Conservation (phyloP, 1,140 invertebrate genomes). For the Archivesica marissinica region DNA sequence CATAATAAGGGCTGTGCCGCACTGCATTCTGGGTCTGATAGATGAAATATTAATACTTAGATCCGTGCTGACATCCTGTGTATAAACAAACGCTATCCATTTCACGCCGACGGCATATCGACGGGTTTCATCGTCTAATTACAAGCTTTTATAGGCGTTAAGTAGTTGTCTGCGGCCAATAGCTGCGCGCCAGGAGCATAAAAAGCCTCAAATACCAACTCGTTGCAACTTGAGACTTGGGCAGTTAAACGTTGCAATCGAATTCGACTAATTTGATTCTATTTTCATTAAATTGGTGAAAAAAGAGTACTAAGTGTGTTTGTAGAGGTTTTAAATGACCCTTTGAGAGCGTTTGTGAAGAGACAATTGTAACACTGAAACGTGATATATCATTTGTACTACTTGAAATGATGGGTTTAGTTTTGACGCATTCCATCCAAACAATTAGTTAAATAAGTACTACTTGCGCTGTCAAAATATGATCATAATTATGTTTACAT, state of each 20-base stretch:
- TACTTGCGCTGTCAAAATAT: conserved; percentile 31
- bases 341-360: neutral
- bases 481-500: conserved; percentile 48
- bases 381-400: neutral
- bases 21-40: neutral
- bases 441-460: conserved; percentile 44
- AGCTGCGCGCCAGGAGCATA: neutral
- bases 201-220: neutral
- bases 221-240: neutral
- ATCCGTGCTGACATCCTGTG: neutral
- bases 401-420: neutral
- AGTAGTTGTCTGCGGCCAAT: neutral
- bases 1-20: conserved; percentile 1
- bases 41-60: neutral
- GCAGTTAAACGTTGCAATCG: neutral
- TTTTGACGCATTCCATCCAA: conserved; percentile 14
- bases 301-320: conserved; percentile 37
- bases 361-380: conserved; percentile 28
- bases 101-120: conserved; percentile 22
- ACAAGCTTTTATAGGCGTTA: conserved; percentile 16
- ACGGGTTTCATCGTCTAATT: conserved; percentile 11
- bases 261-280: conserved; percentile 34
- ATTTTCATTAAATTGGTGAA: conserved; percentile 40
- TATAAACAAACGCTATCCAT: conserved; percentile 43
- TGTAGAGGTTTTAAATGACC: conserved; percentile 30